Conservation (phyloP, 2,797 vertebrate genomes). For the Poecilia picta region DNA sequence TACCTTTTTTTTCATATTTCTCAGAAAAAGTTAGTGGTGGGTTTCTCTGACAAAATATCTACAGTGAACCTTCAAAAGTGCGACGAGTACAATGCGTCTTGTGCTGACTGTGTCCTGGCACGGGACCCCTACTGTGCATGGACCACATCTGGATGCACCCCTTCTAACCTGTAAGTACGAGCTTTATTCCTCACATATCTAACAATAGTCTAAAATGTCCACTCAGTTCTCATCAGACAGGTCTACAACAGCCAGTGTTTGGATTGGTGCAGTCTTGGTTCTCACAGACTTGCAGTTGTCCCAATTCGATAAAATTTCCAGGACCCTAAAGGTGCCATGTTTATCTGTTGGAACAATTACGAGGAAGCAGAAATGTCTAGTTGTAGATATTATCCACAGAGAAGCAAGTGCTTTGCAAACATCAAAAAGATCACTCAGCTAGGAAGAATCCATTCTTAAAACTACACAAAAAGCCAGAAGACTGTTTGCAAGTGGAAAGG, state of each 20-base stretch:
- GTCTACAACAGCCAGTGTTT: background rate
- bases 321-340: background rate
- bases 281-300: too few species aligned
- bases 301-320: background rate
- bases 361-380: background rate
- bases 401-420: background rate
- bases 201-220: background rate
- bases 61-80: constrained; percentile 78
- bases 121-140: constrained; percentile 84
- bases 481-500: background rate
- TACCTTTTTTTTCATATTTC: constrained; percentile 7
- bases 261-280: background rate
- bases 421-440: background rate
- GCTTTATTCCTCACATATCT: background rate
- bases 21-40: constrained; percentile 80
- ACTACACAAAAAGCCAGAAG: background rate
- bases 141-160: constrained; percentile 68
- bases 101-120: constrained; percentile 79
- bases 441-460: background rate
- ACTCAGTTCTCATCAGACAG: background rate
- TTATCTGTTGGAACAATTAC: background rate
- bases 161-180: constrained; percentile 59
- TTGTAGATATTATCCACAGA: background rate
- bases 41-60: constrained; percentile 72
- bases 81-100: constrained; percentile 71